Conservation (phyloP, 2,888 invertebrate species). For the Trachelus stipa region DNA sequence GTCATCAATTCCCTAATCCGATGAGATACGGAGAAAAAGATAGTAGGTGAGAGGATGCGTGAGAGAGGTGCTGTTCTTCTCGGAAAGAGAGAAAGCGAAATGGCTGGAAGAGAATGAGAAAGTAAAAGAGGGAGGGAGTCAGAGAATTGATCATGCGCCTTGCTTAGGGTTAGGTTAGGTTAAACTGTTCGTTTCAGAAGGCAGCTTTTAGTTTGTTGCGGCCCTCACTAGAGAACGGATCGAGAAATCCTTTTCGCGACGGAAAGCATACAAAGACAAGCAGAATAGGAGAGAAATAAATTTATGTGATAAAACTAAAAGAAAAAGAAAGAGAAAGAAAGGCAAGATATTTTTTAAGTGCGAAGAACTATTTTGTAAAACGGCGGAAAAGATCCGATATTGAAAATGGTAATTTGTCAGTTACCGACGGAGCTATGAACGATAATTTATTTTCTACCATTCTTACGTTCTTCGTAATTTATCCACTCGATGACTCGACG, state of each 20-base stretch:
- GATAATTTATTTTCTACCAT: neutral
- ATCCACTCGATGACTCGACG: neutral
- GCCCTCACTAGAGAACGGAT: neutral
- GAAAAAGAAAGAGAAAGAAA: neutral
- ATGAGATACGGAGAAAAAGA: neutral
- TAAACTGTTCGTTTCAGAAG: neutral
- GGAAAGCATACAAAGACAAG: neutral
- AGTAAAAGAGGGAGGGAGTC: neutral
- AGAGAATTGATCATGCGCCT: neutral
- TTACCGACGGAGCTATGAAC: neutral
- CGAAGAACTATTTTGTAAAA: neutral
- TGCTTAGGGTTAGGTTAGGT: neutral
- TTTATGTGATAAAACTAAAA: neutral
- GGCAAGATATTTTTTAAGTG: neutral
- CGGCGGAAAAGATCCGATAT: neutral
- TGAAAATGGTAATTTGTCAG: neutral
- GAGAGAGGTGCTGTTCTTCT: too few relatives aligned
- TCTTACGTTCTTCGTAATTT: neutral
- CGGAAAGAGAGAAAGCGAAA: neutral
- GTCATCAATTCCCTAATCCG: neutral
- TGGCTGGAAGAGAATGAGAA: neutral
- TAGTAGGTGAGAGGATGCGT: too few relatives aligned
- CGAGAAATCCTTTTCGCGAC: neutral
- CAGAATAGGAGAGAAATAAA: neutral
- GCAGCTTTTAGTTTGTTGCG: neutral